Evolutionary conservation across 2,797 vertebrate genomes (phyloP).

Genomic region (Galaxias olidus): DNA sequence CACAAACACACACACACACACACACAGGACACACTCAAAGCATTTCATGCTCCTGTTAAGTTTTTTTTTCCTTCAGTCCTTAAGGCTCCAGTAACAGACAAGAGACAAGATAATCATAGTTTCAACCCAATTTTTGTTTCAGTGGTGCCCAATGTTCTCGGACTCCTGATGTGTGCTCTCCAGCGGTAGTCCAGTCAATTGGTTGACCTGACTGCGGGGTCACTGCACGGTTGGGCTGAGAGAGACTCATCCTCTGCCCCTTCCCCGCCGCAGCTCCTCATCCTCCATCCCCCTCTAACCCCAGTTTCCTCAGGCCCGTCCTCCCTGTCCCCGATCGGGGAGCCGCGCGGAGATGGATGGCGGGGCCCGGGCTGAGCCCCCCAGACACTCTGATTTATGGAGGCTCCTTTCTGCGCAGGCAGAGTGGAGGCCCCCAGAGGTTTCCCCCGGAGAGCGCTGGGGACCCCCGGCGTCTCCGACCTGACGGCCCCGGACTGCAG

Average conservation of each 20-base stretch:
- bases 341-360: conserved; percentile 73
- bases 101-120: too few relatives aligned
- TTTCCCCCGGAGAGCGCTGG: conserved; percentile 76
- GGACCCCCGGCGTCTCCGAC: conserved; percentile 76
- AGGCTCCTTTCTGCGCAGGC: conserved; percentile 79
- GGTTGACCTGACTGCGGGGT: conserved; percentile 41
- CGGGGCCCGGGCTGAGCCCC: conserved; percentile 73
- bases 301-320: conserved; percentile 38
- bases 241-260: conserved; percentile 39
- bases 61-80: conserved; percentile 52
- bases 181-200: conserved; percentile 43
- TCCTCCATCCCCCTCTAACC: conserved; percentile 42
- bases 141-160: not conserved
- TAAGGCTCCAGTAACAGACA: conserved; percentile 35
- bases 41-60: conserved; percentile 43
- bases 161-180: conserved; percentile 40
- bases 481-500: conserved; percentile 79
- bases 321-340: conserved; percentile 42
- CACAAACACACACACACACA: conserved; percentile 8
- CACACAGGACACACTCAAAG: conserved; percentile 46
- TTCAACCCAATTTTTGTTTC: too few relatives aligned
- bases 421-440: conserved; percentile 78
- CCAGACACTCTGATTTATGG: conserved; percentile 90
- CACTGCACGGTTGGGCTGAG: conserved; percentile 43
- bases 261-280: conserved; percentile 28